Base-by-base conservation (phyloP, 2,888 invertebrate genomes). In the Nebria salina region DNA sequence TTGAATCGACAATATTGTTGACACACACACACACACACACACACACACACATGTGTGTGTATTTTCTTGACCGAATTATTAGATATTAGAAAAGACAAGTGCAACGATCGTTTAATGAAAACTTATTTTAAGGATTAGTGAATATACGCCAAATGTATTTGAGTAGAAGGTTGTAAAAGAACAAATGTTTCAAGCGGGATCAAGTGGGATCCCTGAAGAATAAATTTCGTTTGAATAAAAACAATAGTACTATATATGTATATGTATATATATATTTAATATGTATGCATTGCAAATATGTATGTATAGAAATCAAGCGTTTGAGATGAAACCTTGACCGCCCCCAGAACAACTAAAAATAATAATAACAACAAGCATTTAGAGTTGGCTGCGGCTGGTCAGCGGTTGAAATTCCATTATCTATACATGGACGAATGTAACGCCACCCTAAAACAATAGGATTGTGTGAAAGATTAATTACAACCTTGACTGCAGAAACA, bases 1-100 rank as follows among this genome's bases (percentile, higher is more conserved):
- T 75, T 75, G 80, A 80, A 75, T 80, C 72, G 80, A 75, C 72
- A 75, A 75, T 75, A 75, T 74, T 11, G 54, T 79, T 68, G 79
- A 68, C 73, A 80, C 72, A 34, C 34, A 34, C 5, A 34, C 34
- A 34, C 5, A 34, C 2, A 34, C 34, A 34, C 5, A 34, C 34
- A 34, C 4, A 34, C 34, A 34, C 4, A 34, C 4, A 34, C 4
- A 34, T 34, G 34, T 34, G 5, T 34, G 1, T 34, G 5, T 34
- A 34, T 34, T 4, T 34, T 2, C 13, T 54, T 11, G 54, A 54
- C 54, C 54, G 54, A 5, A 54, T 54, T 34, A 34, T 34, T 13
- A 11, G 54, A 13, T 54, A 11, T 54, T 54, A 54, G 54, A 54
- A 11, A 4, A 54, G 54, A 4, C 54, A 8, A 13, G 11, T 54